Conservation (phyloP, 2,888 invertebrate genomes). For the Sarcophaga subvicina region DNA sequence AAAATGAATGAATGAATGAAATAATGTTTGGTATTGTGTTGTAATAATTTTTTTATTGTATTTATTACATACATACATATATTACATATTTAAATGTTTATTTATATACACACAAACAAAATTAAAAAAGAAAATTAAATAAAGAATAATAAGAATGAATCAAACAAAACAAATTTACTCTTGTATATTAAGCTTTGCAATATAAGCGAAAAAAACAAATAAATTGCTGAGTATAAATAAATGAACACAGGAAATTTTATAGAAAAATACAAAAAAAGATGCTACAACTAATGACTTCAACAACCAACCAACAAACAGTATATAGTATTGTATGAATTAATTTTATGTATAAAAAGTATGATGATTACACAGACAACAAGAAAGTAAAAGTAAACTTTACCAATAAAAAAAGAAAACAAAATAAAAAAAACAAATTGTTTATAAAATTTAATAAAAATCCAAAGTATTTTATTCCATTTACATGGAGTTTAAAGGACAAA, state of each 20-base stretch:
- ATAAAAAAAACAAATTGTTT: slow-evolving; percentile 55
- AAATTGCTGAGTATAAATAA: slow-evolving; percentile 23
- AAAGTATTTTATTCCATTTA: background rate
- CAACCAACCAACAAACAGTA: slow-evolving; percentile 57
- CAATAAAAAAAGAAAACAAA: slow-evolving; percentile 52
- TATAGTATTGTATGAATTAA: slow-evolving; percentile 34
- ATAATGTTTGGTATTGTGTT: slow-evolving; percentile 9
- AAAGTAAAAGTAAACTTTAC: slow-evolving; percentile 54
- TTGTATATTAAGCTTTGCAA: slow-evolving; percentile 43
- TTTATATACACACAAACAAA: slow-evolving; percentile 46
- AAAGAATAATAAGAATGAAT: background rate
- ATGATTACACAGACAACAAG: slow-evolving; percentile 1
- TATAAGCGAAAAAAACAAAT: slow-evolving; percentile 15
- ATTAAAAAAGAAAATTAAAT: no score
- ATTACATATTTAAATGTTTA: slow-evolving; percentile 63
- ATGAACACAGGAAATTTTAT: slow-evolving; percentile 48
- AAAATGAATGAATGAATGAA: slow-evolving; percentile 5
- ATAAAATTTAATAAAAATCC: slow-evolving; percentile 48
- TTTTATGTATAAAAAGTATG: slow-evolving; percentile 55
- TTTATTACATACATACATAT: slow-evolving; percentile 56
- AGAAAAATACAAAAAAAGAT: slow-evolving; percentile 15
- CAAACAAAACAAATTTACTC: slow-evolving; percentile 31
- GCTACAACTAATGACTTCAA: background rate
- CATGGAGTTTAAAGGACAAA: background rate
- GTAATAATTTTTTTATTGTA: slow-evolving; percentile 6